Evolutionary conservation across 2,888 invertebrate genomes (phyloP), one percentile per base, ranked within the genome.

Genomic region (Cremastobaeus sp.): DNA sequence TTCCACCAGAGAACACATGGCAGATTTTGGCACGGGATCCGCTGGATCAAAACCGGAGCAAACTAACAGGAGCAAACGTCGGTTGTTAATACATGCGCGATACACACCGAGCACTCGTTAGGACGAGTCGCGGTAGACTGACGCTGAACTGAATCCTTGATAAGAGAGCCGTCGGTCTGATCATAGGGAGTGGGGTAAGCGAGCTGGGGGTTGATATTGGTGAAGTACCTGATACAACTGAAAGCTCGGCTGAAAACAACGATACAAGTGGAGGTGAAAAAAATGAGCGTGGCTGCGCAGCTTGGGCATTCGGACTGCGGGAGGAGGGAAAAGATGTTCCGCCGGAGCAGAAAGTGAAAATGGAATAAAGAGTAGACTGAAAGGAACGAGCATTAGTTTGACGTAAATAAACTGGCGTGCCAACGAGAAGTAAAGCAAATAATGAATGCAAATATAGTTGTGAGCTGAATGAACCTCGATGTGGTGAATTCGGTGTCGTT

Each of bases 1-100:
- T 82, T 82, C 80, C 74, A 69, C 55, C 74, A 77, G 55, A 74
- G 81, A 76, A 81, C 77, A 81, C 85, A 85, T 85, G 83, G 83
- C 81, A 83, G 78, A 77, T 79, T 74, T 78, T 76, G 79, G 79
- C 80, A 77, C 79, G 71, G 66, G 59, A 65, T 71, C 34, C 37
- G 41, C 47, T 48, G 70, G 70, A 71, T 57, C n/a, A 43, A 50
- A 50, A 64, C 47, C 48, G 48, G 14, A 52, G 14, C 20, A 28
- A 43, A 50, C n/a, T n/a, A 52, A 41, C 45, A 60, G 57, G n/a
- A 32, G 48, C 54, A 37, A 41, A 43, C 41, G 52, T 59, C 2
- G 21, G 25, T 2, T 57, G 25, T 35, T 41, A 11, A 32, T 32
- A 64, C 28, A 17, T 34, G 20, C 52, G 60, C 59, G 69, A 43